A percentile compares a stretch with the other conserved stretches of the same genome.
phyloP scores from a whole-genome alignment of 1,140 invertebrate genomes.

The Neomicropteryx cornuta region DNA sequence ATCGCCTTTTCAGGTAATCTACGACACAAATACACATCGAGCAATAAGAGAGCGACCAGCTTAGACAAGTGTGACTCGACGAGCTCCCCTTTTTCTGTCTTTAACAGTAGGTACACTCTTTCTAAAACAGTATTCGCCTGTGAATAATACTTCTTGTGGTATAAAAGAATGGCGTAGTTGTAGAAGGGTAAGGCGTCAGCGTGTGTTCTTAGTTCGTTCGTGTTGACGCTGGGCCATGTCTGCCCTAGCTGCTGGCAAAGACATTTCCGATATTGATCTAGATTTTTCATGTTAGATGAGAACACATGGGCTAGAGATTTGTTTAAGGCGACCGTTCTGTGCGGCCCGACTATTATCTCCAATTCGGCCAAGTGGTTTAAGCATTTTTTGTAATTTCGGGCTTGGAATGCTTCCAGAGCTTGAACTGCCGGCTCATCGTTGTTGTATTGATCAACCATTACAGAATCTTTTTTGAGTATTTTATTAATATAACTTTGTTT shows the following conservation, averaged over 20 bases:
- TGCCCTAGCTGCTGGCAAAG: conserved; percentile 50
- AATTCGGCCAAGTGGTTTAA: conserved; percentile 8
- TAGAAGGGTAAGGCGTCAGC: conserved; percentile 46
- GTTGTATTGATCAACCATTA: too few species aligned
- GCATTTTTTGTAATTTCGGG: conserved; percentile 11
- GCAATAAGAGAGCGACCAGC: conserved; percentile 34
- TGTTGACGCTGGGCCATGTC: conserved; percentile 34
- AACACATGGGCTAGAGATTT: conserved; percentile 62
- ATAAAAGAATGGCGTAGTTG: conserved; percentile 75
- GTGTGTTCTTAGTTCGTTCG: conserved; percentile 30
- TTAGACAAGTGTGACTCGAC: too few species aligned
- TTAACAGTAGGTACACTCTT: conserved; percentile 32
- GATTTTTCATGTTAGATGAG: conserved; percentile 56
- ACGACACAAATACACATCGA: conserved; percentile 33
- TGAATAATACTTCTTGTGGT: conserved; percentile 67
- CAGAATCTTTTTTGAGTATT: too few species aligned
- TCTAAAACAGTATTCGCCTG: conserved; percentile 62
- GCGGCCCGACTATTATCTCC: conserved; percentile 1
- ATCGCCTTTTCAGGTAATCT: conserved; percentile 29
- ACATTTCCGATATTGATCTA: conserved; percentile 57
- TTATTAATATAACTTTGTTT: too few species aligned
- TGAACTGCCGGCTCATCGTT: conserved; percentile 6
- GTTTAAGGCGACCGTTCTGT: conserved; percentile 32
- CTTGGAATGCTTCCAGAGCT: conserved; percentile 10
- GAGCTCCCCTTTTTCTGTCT: conserved; percentile 27